Evolutionary conservation across 2,797 vertebrate genomes (phyloP).

Genomic region (Hybognathus amarus): DNA sequence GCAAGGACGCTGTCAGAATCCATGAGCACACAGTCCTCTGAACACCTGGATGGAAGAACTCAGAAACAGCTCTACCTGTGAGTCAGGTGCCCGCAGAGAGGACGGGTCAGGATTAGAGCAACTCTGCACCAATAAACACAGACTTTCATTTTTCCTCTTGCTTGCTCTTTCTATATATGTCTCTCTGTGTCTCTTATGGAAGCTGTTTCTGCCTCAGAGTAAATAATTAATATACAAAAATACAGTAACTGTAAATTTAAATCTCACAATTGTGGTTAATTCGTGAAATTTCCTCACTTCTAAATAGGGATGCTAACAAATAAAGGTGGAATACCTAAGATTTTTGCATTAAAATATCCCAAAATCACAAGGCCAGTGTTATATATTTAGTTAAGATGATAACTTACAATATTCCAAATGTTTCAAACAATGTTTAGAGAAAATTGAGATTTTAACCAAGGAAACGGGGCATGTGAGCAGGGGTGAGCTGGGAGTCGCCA

Average conservation of each 20-base stretch:
- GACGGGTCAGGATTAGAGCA: slow-evolving; percentile 22
- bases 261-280: background rate
- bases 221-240: background rate
- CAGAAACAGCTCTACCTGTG: slow-evolving; percentile 25
- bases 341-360: no score
- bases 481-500: no score
- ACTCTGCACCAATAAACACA: slow-evolving; percentile 28
- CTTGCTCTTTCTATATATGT: background rate
- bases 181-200: background rate
- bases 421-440: no score
- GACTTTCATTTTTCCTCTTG: slow-evolving; percentile 25
- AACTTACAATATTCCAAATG: no score
- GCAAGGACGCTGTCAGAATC: slow-evolving; percentile 28
- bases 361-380: no score
- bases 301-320: no score
- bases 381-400: no score
- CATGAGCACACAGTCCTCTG: slow-evolving; percentile 21
- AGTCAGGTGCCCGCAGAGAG: slow-evolving; percentile 32
- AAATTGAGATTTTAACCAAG: no score
- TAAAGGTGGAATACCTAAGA: no score
- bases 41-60: slow-evolving; percentile 23
- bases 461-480: no score
- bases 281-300: no score
- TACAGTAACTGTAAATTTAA: background rate
- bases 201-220: background rate